These are phyloP conservation scores for Sprattus sprattus DNA, from an alignment of 2,113 vertebrate genomes.

Conservation along the genomic window DNA sequence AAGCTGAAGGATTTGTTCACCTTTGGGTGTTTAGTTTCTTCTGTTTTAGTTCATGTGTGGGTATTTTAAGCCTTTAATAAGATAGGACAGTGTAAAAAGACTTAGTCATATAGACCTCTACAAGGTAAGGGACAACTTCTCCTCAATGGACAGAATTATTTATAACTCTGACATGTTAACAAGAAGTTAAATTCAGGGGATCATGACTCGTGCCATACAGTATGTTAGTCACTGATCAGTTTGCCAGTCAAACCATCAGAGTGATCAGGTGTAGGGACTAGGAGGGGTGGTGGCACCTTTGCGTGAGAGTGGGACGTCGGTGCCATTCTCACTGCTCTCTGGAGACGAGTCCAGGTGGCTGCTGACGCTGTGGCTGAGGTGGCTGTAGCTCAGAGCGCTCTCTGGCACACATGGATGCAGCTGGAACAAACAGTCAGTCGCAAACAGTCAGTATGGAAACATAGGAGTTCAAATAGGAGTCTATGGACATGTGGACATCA, in stretches of 20 bases:
- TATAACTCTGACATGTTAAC: neutral
- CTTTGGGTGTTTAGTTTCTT: too few relatives aligned
- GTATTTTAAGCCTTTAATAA: too few relatives aligned
- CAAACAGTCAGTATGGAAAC: neutral
- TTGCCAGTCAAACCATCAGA: too few relatives aligned
- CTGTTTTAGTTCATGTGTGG: too few relatives aligned
- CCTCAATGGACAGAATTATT: neutral
- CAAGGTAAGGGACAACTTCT: neutral
- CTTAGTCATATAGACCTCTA: too few relatives aligned
- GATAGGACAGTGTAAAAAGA: too few relatives aligned
- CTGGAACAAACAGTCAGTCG: slow-evolving; percentile 30
- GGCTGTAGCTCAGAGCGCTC: slow-evolving; percentile 65
- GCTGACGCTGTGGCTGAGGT: slow-evolving; percentile 76
- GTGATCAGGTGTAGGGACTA: neutral
- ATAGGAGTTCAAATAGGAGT: neutral
- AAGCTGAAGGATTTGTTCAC: too few relatives aligned
- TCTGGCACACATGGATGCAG: slow-evolving; percentile 65
- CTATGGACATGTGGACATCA: neutral
- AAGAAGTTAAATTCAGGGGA: too few relatives aligned
- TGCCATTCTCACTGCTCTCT: slow-evolving; percentile 76
- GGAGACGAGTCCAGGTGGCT: slow-evolving; percentile 77
- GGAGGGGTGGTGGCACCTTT: slow-evolving; percentile 61
- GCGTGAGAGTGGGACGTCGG: slow-evolving; percentile 63
- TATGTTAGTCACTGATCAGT: too few relatives aligned
- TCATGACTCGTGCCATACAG: too few relatives aligned